Evolutionary conservation across 2,113 vertebrate genomes (phyloP), one percentile per base, ranked within the genome.

Genomic region (Eolophus roseicapilla): DNA sequence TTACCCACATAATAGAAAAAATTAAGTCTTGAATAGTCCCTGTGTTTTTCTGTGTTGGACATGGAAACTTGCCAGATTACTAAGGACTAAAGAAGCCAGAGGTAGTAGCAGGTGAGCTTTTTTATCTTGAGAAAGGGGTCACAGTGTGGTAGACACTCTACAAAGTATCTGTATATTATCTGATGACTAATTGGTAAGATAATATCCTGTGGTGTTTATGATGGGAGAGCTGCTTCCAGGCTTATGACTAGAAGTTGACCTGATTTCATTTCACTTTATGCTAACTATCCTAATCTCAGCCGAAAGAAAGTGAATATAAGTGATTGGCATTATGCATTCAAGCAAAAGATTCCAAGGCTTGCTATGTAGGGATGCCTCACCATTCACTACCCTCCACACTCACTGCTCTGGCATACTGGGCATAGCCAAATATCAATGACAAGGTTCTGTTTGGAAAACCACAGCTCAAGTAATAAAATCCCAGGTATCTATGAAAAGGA

Each of bases 51-150:
- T n/a, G 3, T 17, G 3, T 28, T 53, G 28, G 21, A 37, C 6
- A 15, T 13, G 25, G 27, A 85, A 88, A 65, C 11, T 16, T 52
- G 20, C 8, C 50, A 81, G 24, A 92, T 60, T 79, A 35, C 21
- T 71, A 62, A 77, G 8, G 35, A 14, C 8, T 50, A 64, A 64
- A 8, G 6, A 91, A 89, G 8, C 3, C 47, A 65, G 52, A 73
- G 6, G 2, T 47, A 19, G 69, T 7, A 76, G 3, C 2, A 11
- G 20, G 5, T n/a, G 53, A 60, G 10, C 0, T 7, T 49, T 69
- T 55, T 35, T 52, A 5, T 9, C 70, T 70, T 43, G 33, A 43
- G 49, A 25, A 65, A 37, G 50, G 7, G 10, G 10, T 50, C 46
- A 63, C 13, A 27, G 5, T 23, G 6, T 76, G 50, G 46, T 29